These are phyloP conservation scores for Calliopsis andreniformis DNA, from an alignment of 1,140 invertebrate genomes.

Conservation along the genomic window DNA sequence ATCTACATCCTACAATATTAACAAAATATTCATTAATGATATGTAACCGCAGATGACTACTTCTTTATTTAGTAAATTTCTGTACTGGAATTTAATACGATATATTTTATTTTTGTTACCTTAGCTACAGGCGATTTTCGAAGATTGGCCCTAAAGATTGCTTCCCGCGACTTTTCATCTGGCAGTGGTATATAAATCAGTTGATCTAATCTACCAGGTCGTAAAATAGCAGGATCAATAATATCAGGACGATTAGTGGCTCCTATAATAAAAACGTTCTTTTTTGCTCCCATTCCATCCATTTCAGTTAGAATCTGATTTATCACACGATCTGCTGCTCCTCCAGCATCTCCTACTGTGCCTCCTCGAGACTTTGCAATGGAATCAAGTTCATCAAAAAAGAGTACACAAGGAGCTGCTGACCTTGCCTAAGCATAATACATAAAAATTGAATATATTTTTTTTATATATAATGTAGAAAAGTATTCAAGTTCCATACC, in stretches of 20 bases:
- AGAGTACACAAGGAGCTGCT: constrained; percentile 99
- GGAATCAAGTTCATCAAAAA: constrained; percentile 99
- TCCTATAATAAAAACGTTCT: constrained; percentile 99
- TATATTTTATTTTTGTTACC: constrained; percentile 74
- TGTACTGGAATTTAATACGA: neutral
- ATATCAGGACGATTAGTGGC: constrained; percentile 97
- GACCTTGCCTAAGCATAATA: constrained; percentile 89
- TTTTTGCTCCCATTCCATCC: constrained; percentile 99
- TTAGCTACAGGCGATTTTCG: constrained; percentile 98
- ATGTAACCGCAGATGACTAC: no score
- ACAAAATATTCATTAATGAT: neutral
- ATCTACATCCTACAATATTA: constrained; percentile 93
- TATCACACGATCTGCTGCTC: constrained; percentile 99
- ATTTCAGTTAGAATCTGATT: constrained; percentile 99
- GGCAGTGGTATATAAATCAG: constrained; percentile 99
- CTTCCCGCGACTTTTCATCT: constrained; percentile 98
- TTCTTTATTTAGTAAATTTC: no score
- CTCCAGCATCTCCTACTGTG: constrained; percentile 97
- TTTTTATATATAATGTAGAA: neutral
- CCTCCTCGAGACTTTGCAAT: constrained; percentile 99
- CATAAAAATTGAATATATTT: neutral
- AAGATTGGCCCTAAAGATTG: constrained; percentile 97
- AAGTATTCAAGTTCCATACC: constrained; percentile 79
- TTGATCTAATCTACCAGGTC: constrained; percentile 99
- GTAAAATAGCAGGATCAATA: constrained; percentile 98